Percentiles rank a stretch among this genome's conserved stretches.
These are phyloP conservation scores for Drosophila quinaria DNA, from an alignment of 2,888 invertebrate genomes.

Conservation along the genomic window DNA sequence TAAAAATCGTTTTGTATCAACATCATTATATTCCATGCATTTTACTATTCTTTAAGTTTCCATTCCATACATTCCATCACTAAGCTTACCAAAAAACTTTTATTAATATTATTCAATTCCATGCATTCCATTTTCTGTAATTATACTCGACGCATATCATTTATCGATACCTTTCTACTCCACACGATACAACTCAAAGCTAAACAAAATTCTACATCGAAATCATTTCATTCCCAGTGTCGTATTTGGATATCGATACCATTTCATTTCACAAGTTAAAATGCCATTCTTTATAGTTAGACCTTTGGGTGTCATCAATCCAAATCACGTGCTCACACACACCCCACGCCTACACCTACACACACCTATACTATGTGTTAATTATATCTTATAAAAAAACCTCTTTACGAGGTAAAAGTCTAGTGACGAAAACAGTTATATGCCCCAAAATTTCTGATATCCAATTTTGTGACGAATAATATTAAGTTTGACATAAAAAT, in stretches of 20 bases:
- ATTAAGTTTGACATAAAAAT: no score
- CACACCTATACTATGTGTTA: constrained; percentile 17
- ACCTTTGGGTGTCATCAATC: not conserved
- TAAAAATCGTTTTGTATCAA: no score
- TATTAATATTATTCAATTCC: not conserved
- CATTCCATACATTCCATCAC: no score
- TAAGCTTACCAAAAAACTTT: no score
- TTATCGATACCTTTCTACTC: constrained; percentile 1
- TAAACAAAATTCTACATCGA: not conserved
- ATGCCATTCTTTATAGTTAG: not conserved
- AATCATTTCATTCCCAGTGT: not conserved
- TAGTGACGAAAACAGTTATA: no score
- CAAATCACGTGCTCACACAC: constrained; percentile 29
- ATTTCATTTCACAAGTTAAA: not conserved
- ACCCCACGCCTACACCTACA: not conserved
- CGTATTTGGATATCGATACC: not conserved
- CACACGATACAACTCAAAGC: not conserved
- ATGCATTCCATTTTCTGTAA: not conserved
- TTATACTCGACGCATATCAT: not conserved
- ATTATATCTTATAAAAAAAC: no score
- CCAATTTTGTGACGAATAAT: no score
- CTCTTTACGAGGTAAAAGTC: no score
- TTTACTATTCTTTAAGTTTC: no score
- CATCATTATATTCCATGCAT: no score
- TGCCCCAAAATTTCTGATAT: no score